Evolutionary conservation across 2,113 vertebrate species (phyloP).

Genomic region (Archocentrus centrarchus): DNA sequence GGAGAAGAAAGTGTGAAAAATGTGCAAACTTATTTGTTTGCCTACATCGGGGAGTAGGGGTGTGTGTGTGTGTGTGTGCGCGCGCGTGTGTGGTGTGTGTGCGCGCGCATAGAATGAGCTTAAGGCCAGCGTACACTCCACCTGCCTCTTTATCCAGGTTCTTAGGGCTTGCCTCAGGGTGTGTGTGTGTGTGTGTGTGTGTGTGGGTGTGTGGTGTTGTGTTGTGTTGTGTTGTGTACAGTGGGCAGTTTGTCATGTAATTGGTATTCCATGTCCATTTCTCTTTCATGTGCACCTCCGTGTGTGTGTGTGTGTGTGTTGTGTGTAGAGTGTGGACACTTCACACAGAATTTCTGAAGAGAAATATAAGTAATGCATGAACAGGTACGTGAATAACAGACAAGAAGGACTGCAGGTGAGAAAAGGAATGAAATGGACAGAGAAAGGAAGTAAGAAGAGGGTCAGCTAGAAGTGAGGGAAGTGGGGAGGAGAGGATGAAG

Average conservation of each 20-base stretch:
- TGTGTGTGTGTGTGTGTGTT: neutral
- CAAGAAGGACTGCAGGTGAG: conserved; percentile 8
- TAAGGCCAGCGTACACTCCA: conserved; percentile 1
- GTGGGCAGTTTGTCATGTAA: conserved; percentile 23
- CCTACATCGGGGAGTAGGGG: neutral
- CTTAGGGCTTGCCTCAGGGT: conserved; percentile 34
- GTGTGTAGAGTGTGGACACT: conserved; percentile 37
- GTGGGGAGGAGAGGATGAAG: neutral
- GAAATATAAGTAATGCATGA: conserved; percentile 73
- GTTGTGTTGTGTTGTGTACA: neutral
- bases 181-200: conserved; percentile 12
- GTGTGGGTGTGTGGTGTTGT: neutral
- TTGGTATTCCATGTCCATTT: conserved; percentile 48
- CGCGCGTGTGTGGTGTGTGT: neutral
- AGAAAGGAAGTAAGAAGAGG: conserved; percentile 10
- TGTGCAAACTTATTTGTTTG: conserved; percentile 17
- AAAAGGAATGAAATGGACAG: neutral
- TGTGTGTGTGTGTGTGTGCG: neutral
- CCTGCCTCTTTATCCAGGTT: conserved; percentile 53
- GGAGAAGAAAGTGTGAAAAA: neutral
- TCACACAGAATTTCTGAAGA: conserved; percentile 66
- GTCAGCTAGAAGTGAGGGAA: neutral
- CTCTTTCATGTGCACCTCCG: conserved; percentile 49
- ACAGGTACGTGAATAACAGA: conserved; percentile 37
- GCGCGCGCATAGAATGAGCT: neutral